These are phyloP conservation scores for Achlya flavicornis DNA, from an alignment of 2,888 invertebrate species.

Conservation along the genomic window DNA sequence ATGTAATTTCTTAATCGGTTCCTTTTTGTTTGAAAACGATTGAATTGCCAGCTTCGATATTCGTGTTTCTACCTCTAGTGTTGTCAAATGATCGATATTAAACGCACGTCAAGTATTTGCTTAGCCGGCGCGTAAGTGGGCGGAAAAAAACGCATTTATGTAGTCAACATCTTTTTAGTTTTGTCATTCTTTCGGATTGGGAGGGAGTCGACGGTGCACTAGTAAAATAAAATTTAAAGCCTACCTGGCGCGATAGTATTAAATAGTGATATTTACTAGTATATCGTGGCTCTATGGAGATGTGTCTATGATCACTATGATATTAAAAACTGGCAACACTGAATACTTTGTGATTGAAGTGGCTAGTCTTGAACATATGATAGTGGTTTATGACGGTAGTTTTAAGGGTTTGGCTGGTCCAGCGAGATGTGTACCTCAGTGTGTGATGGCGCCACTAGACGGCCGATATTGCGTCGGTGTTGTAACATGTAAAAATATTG, in stretches of 20 bases:
- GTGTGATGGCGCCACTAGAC: conserved; percentile 35
- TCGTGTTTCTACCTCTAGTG: conserved; percentile 26
- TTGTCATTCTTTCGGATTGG: conserved; percentile 15
- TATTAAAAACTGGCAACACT: conserved; percentile 10
- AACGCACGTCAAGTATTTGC: conserved; percentile 36
- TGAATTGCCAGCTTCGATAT: background rate
- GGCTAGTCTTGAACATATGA: conserved; percentile 15
- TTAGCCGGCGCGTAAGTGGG: conserved; percentile 34
- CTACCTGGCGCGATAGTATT: background rate
- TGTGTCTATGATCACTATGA: conserved; percentile 33
- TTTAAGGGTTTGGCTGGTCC: conserved; percentile 55
- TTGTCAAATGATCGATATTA: conserved; percentile 28
- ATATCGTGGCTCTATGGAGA: conserved; percentile 23
- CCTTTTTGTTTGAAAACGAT: background rate
- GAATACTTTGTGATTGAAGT: background rate
- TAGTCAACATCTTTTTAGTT: conserved; percentile 33
- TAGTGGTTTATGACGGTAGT: conserved; percentile 42
- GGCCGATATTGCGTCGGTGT: conserved; percentile 40
- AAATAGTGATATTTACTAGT: conserved; percentile 19
- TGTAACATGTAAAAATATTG: conserved; percentile 46
- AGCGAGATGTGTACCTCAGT: conserved; percentile 40
- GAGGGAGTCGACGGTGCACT: background rate
- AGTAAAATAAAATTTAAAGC: conserved; percentile 13
- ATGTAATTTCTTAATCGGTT: background rate
- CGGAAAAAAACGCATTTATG: conserved; percentile 36